Percentiles rank a stretch among this genome's conserved stretches.
Conservation (phyloP, 2,797 vertebrate genomes). For the Coccyzus lansbergi region DNA sequence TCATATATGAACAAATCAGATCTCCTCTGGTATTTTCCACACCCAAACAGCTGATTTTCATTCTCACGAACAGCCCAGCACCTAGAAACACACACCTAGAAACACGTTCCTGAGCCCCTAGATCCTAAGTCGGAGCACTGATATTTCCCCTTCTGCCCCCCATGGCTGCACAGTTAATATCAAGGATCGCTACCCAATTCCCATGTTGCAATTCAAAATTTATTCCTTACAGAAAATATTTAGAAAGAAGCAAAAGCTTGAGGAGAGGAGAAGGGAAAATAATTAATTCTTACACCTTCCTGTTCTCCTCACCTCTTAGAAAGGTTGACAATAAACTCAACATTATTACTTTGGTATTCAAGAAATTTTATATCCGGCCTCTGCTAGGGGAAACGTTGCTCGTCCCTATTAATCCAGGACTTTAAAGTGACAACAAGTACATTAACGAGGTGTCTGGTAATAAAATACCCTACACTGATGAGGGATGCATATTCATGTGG, state of each 20-base stretch:
- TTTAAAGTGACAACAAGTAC: constrained; percentile 12
- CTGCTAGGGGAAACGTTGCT: neutral
- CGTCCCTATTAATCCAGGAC: constrained; percentile 22
- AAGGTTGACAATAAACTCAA: constrained; percentile 1
- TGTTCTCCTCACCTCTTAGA: neutral
- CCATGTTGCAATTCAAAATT: neutral
- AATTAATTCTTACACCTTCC: neutral
- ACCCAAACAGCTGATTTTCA: neutral
- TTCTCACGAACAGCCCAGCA: neutral
- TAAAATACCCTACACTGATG: neutral
- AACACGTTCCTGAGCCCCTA: neutral
- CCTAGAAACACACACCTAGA: neutral
- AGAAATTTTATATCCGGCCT: constrained; percentile 9
- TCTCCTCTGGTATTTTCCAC: neutral
- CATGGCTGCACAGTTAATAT: neutral
- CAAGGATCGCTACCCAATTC: neutral
- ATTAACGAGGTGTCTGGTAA: neutral
- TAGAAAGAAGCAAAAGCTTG: neutral
- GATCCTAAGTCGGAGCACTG: neutral
- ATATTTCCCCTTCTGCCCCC: neutral
- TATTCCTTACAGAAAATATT: neutral
- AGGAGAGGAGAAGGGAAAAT: neutral
- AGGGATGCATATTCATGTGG: neutral
- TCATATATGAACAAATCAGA: constrained; percentile 3
- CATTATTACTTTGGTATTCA: constrained; percentile 22